phyloP scores from a whole-genome alignment of 2,888 invertebrate species.

The Auanema freiburgensis region DNA sequence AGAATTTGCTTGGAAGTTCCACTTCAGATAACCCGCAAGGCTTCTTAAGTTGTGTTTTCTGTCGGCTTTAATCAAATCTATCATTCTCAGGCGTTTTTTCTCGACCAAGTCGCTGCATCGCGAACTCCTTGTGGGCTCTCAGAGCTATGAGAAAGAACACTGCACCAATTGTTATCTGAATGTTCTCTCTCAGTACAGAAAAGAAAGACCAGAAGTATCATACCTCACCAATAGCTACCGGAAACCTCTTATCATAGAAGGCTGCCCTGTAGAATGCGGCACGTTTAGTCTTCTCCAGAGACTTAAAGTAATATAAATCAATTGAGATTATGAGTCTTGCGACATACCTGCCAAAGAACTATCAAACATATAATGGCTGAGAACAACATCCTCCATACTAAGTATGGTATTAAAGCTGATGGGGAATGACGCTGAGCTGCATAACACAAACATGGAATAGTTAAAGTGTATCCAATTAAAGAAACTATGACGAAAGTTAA shows the following conservation, averaged over 20 bases:
- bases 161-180: conserved; percentile 2
- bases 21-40: too few relatives aligned
- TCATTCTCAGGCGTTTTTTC: conserved; percentile 2
- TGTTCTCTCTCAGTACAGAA: not conserved
- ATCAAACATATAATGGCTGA: conserved; percentile 11
- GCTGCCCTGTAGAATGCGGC: not conserved
- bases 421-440: conserved; percentile 15
- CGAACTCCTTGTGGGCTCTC: conserved; percentile 5
- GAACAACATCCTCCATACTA: conserved; percentile 17
- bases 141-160: not conserved
- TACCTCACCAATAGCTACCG: conserved; percentile 1
- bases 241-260: not conserved
- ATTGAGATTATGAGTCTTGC: not conserved
- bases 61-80: not conserved
- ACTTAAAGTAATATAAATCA: not conserved
- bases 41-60: too few relatives aligned
- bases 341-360: conserved; percentile 19
- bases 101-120: not conserved
- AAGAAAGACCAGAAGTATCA: not conserved
- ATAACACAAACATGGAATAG: conserved; percentile 17
- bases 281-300: not conserved
- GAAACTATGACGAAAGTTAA: conserved; percentile 14
- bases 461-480: conserved; percentile 14
- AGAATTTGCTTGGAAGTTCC: too few relatives aligned
- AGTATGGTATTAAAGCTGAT: conserved; percentile 15